Evolutionary conservation across 35 echinoderm and acorn worm genomes (phyloP), one percentile per base, ranked within the genome.

Genomic region (Hemicentrotus pulcherrimus): DNA sequence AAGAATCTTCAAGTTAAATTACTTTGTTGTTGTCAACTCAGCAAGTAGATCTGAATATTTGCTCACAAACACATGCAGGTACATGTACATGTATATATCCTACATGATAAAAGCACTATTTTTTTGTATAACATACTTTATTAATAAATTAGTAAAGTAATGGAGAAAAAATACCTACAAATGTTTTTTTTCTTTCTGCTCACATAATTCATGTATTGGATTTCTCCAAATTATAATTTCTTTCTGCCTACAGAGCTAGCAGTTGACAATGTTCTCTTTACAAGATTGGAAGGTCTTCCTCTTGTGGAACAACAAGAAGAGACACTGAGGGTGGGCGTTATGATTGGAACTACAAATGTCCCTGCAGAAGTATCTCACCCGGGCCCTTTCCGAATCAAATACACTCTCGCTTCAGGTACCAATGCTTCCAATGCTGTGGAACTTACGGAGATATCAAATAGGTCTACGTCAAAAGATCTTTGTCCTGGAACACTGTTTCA

Each of bases 191-290:
- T 50, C 12, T 50, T 50, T 50, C 48, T 55, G 15, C 50, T 55
- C 8, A 14, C 50, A 55, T 14, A 55, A 41, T 41, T 10, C 50
- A 55, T 55, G 50, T 55, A 9, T 55, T 55, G 50, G 6, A 55
- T 55, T 55, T 55, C 12, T 50, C 15, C 1, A 14, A 2, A 2
- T 55, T 55, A 22, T 78, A 28, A 22, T 78, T n/a, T 78, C 5
- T 71, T 78, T 78, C 3, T 78, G 19, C 65, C 19, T 7, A 78
- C 65, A 78, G 65, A n/a, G 4, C 65, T 78, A 78, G 3, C 88
- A 15, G 9, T 90, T 18, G 88, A 90, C 88, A 90, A 46, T 90
- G 88, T 90, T 47, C 88, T 90, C 88, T 32, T 90, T 24, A 45
- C 88, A 5, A 90, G 18, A 24, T 16, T 90, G 15, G 31, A 35